These are phyloP conservation scores for Sebastes taczanowskii DNA, from an alignment of 2,797 vertebrate species.

Conservation along the genomic window DNA sequence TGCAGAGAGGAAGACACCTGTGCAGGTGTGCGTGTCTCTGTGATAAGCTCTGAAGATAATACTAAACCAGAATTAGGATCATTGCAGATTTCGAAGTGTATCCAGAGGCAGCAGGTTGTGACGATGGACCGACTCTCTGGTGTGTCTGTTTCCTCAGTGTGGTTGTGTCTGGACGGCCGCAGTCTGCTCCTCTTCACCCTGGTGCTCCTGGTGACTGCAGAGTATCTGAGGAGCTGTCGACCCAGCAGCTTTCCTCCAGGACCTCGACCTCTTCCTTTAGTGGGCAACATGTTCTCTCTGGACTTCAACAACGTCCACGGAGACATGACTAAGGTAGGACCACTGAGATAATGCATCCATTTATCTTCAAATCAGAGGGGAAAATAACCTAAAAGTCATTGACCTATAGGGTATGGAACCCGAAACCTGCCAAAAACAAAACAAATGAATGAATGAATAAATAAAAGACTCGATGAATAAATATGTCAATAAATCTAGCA, in stretches of 20 bases:
- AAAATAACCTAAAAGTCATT: neutral
- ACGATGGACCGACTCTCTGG: neutral
- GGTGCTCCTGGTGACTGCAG: neutral
- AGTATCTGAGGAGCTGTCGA: neutral
- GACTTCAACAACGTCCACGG: neutral
- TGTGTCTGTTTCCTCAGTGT: neutral
- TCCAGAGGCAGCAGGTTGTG: neutral
- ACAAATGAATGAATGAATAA: too few species aligned
- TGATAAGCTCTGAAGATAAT: neutral
- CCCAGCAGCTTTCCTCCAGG: neutral
- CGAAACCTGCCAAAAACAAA: too few species aligned
- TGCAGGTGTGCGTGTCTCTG: neutral
- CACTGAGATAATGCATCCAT: neutral
- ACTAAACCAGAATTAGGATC: neutral
- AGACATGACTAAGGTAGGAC: neutral
- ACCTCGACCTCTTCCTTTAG: neutral
- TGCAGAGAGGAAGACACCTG: too few species aligned
- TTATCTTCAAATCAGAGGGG: neutral
- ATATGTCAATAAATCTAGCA: too few species aligned
- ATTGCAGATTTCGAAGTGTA: too few species aligned
- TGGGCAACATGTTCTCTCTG: neutral
- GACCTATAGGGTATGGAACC: too few species aligned
- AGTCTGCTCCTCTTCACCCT: neutral
- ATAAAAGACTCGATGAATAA: too few species aligned
- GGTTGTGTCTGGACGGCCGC: neutral